phyloP scores from a whole-genome alignment of 2,113 vertebrate species.

The Hydropotes inermis region DNA sequence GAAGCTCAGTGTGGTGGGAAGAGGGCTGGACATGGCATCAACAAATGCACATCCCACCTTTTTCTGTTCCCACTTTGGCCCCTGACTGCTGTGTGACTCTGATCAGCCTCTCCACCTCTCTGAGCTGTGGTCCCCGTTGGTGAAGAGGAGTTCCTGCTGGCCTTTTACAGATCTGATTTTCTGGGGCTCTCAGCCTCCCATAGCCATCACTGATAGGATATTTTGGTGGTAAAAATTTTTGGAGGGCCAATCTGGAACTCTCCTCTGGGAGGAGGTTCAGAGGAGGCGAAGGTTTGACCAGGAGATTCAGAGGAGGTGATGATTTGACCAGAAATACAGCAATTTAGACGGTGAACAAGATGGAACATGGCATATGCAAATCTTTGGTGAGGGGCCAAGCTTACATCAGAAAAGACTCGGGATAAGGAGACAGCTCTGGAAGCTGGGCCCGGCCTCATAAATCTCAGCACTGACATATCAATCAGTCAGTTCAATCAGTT shows the following conservation, averaged over 20 bases:
- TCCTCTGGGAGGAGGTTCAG: conserved; percentile 21
- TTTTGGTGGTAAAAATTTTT: background rate
- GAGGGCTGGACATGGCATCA: background rate
- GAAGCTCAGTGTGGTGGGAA: background rate
- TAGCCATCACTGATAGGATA: background rate
- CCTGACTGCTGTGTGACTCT: background rate
- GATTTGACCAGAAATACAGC: background rate
- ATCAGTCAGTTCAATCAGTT: conserved; percentile 65
- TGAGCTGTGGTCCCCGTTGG: background rate
- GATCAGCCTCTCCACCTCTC: background rate
- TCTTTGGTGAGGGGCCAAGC: conserved; percentile 29
- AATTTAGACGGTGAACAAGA: conserved; percentile 24
- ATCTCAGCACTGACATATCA: conserved; percentile 62
- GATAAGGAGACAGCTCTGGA: conserved; percentile 22
- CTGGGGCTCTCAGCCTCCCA: background rate
- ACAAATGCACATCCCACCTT: background rate
- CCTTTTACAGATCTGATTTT: background rate
- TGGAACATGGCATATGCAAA: conserved; percentile 28
- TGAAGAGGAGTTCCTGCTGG: background rate
- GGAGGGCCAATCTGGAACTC: background rate
- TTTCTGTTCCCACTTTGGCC: background rate
- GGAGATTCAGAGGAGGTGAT: background rate
- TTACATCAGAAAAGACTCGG: background rate
- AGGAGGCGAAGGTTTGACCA: background rate
- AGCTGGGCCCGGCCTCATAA: conserved; percentile 28